Base-by-base conservation (phyloP, 2,888 invertebrate species). In the Torymus tubicola region DNA sequence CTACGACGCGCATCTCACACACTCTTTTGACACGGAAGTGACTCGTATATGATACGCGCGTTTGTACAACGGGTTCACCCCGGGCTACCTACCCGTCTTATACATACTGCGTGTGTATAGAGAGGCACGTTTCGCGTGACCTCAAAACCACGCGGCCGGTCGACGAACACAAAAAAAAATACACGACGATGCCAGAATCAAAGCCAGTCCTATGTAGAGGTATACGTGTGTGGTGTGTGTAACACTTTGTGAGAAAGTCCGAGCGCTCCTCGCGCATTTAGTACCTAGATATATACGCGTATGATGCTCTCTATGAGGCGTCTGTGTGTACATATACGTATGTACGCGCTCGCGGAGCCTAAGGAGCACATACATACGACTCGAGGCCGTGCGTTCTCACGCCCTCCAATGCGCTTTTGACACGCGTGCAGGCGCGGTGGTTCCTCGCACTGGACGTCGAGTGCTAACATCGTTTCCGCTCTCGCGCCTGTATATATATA, bases 171-270 rank as follows among this genome's bases (percentile, higher is more conserved):
- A 42, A 42, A 5, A 31, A 31, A 31, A 42, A 42, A 42, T 0
- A 42, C 42, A 42, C 42, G 42, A 42, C 42, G 42, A 42, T 8
- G 42, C 42, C 42, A 42, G 42, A 42, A 42, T 42, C 42, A 42
- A 8, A 42, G 42, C 42, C 42, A 42, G 42, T 8, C 42, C 8
- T 42, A 8, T 42, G 42, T 31, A 31, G 3, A 31, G 3, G 5
- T 31, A 53, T 18, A 57, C 2, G 14, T 21, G 60, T n/a, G 11
- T 14, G 24, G 31, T 13, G n/a, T 10, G 63, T 24, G 11, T 14
- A 63, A 60, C 60, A 53, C 53, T 53, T 53, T 67, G 57, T 69
- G 69, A 69, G 69, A 57, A 57, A 69, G 57, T 52, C 31, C 57
- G 31, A 55, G 69, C 57, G 13, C 24, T 16, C 60, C 24, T 16